phyloP scores from a whole-genome alignment of 2,888 invertebrate species.

The Drosophila mayaguana region DNA sequence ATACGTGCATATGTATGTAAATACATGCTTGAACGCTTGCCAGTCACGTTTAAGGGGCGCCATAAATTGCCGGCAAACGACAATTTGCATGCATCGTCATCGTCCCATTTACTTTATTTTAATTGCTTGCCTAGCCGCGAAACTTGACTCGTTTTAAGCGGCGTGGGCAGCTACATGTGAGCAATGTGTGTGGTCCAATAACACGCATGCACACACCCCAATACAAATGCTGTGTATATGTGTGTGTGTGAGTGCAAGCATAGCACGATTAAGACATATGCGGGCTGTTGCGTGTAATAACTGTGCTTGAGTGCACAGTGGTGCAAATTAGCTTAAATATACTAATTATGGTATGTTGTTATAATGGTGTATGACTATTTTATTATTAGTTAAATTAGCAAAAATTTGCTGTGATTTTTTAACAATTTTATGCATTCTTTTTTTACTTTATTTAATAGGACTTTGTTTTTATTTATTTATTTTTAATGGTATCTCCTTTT shows the following conservation, averaged over 20 bases:
- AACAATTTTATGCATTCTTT: no score
- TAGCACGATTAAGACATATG: slow-evolving; percentile 4
- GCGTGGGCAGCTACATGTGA: slow-evolving; percentile 34
- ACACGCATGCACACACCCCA: slow-evolving; percentile 6
- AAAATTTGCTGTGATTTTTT: no score
- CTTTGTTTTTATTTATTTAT: no score
- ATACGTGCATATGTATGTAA: not conserved
- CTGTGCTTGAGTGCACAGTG: slow-evolving; percentile 40
- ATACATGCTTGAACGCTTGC: slow-evolving; percentile 55
- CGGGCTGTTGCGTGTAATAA: slow-evolving; percentile 13
- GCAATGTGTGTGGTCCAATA: slow-evolving; percentile 46
- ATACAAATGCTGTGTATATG: not conserved
- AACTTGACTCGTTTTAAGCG: slow-evolving; percentile 47
- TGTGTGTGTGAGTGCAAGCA: not conserved
- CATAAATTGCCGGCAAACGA: slow-evolving; percentile 71
- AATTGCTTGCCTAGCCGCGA: slow-evolving; percentile 56
- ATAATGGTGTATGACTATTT: no score
- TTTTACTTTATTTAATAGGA: no score
- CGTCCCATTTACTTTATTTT: slow-evolving; percentile 65
- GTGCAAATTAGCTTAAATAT: not conserved
- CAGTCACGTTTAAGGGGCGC: slow-evolving; percentile 77
- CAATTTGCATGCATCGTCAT: slow-evolving; percentile 71
- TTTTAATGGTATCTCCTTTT: no score
- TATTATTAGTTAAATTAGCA: no score
- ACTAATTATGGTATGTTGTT: no score